These are phyloP conservation scores for Chlorodrepanis virens DNA, from an alignment of 2,113 vertebrate species.

Conservation along the genomic window DNA sequence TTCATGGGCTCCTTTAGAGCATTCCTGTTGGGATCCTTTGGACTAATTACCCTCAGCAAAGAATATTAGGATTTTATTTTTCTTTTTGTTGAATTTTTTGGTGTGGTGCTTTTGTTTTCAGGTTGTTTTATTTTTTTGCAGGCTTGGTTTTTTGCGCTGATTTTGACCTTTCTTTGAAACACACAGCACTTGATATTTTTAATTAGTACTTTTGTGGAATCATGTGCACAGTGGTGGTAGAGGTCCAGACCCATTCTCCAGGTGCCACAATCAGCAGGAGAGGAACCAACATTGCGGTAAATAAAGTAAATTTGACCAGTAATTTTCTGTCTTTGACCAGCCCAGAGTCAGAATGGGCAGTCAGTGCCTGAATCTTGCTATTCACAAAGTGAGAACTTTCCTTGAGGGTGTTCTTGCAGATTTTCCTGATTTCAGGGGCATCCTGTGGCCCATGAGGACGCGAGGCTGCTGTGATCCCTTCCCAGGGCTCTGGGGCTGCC, in stretches of 20 bases:
- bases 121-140: no score
- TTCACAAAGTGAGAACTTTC: not conserved
- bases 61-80: rapidly evolving
- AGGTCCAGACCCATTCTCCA: not conserved
- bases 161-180: not conserved
- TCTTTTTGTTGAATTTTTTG: rapidly evolving
- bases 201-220: not conserved
- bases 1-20: not conserved
- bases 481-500: not conserved
- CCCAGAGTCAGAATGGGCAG: rapidly evolving
- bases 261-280: not conserved
- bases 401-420: not conserved
- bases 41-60: not conserved
- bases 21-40: not conserved
- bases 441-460: rapidly evolving
- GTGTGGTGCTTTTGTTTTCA: rapidly evolving
- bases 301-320: not conserved
- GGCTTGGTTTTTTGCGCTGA: not conserved
- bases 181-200: not conserved
- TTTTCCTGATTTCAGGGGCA: not conserved
- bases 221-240: rapidly evolving
- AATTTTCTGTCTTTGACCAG: not conserved
- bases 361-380: not conserved
- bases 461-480: not conserved
- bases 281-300: not conserved